These are phyloP conservation scores for Oophaga sylvatica DNA, from an alignment of 2,797 vertebrate species.

Conservation along the genomic window DNA sequence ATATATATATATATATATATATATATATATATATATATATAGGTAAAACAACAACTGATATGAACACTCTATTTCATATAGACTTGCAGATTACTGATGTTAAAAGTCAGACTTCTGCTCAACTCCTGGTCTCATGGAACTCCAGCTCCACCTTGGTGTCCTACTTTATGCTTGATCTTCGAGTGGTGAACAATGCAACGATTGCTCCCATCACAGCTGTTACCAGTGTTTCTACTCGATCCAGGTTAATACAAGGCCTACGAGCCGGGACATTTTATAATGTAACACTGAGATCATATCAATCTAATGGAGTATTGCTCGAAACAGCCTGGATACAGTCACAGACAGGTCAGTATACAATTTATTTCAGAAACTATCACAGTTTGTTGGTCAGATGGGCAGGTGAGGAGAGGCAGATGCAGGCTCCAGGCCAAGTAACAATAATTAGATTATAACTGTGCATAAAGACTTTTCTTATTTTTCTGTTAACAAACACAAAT, in stretches of 20 bases:
- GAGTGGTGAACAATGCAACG: slow-evolving; percentile 69
- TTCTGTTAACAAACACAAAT: too few relatives aligned
- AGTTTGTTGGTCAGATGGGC: too few relatives aligned
- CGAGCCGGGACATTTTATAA: slow-evolving; percentile 72
- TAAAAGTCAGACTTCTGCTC: slow-evolving; percentile 67
- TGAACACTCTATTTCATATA: neutral
- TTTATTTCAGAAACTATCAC: neutral
- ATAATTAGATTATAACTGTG: too few relatives aligned
- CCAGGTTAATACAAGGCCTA: slow-evolving; percentile 70
- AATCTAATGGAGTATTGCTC: slow-evolving; percentile 56
- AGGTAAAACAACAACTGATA: neutral
- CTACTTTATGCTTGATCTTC: slow-evolving; percentile 77
- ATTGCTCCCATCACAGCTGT: slow-evolving; percentile 69
- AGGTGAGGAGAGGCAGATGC: too few relatives aligned
- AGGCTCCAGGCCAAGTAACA: too few relatives aligned
- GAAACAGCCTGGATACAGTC: slow-evolving; percentile 63
- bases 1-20: too few relatives aligned
- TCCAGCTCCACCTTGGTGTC: slow-evolving; percentile 62
- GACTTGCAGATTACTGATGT: slow-evolving; percentile 71
- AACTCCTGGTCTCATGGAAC: slow-evolving; percentile 75
- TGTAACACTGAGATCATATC: slow-evolving; percentile 76
- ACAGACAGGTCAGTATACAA: slow-evolving; percentile 71
- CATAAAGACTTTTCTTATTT: too few relatives aligned
- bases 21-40: neutral
- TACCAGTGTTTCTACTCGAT: neutral